These are phyloP conservation scores for Zonotrichia albicollis DNA, from an alignment of 2,797 vertebrate species.

Conservation along the genomic window DNA sequence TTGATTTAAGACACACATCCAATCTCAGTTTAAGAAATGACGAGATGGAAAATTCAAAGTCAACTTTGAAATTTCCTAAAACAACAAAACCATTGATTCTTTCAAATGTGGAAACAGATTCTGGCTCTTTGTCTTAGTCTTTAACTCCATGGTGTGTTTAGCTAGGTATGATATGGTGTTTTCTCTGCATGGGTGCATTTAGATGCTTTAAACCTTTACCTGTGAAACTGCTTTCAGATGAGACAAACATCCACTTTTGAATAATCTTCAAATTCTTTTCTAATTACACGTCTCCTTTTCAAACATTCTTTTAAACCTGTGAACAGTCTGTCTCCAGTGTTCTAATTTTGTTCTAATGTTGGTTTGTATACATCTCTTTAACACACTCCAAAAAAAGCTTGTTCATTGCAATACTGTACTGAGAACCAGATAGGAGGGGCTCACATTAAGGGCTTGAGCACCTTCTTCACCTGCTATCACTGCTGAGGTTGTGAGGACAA, in stretches of 20 bases:
- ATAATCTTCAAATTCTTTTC: not conserved
- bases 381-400: accelerated
- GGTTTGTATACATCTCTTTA: not conserved
- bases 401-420: not conserved
- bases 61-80: not conserved
- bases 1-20: not conserved
- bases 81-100: not conserved
- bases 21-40: not conserved
- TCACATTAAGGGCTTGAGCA: not conserved
- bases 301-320: not conserved
- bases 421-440: not conserved
- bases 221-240: not conserved
- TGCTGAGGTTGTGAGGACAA: not conserved
- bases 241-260: not conserved
- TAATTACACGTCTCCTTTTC: not conserved
- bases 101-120: not conserved
- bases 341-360: not conserved
- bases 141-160: not conserved
- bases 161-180: not conserved
- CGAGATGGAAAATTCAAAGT: not conserved
- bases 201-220: not conserved
- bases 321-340: not conserved
- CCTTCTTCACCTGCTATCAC: not conserved
- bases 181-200: not conserved
- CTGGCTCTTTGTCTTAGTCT: not conserved